Base-by-base conservation (phyloP, 2,797 vertebrate genomes). In the Anguilla obscura region DNA sequence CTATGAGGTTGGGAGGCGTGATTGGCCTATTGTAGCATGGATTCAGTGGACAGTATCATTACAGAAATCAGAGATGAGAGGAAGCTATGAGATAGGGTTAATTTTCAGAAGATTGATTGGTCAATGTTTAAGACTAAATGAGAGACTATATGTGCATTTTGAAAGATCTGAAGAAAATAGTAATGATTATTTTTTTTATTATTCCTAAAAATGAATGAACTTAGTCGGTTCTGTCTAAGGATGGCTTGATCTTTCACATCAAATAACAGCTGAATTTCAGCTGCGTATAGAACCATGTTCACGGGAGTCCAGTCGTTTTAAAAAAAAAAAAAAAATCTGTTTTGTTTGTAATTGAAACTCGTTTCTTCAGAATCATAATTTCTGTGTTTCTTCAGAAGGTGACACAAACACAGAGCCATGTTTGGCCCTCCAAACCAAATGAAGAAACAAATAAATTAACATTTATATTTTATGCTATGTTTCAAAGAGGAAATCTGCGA, bases 141-240 rank as follows among this genome's bases (percentile, higher is more conserved):
- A 82, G 18, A 50, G 45, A 82, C 50, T 82, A 82, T 82, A 24
- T 82, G 8, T 45, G 24, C 45, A 74, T 74, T 33, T 74, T 30
- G 36, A 36, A 74, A 36, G 71, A 74, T 36, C 30, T 33, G 27
- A 74, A 36, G 33, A 36, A 66, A 0, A 74, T 33, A 74, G 33
- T 14, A 74, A 36, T 33, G 1, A 74, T 74, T 30, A 9, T 33
- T 24, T 66, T 24, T 66, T 66, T 66, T 66, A 69, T 69, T 69
- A 40, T 80, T 8, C 16, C 33, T 79, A 79, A 79, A 79, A 80
- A 48, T 45, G 40, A 45, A 5, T 45, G 14, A 16, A 69, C 86
- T 36, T 5, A 76, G 4, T 76, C 36, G 93, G 94, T 95, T 94
- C 93, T 96, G 97, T 97, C 96, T 97, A 96, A 95, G 96, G 94